phyloP scores from a whole-genome alignment of 2,797 vertebrate genomes.

The Prionace glauca region DNA sequence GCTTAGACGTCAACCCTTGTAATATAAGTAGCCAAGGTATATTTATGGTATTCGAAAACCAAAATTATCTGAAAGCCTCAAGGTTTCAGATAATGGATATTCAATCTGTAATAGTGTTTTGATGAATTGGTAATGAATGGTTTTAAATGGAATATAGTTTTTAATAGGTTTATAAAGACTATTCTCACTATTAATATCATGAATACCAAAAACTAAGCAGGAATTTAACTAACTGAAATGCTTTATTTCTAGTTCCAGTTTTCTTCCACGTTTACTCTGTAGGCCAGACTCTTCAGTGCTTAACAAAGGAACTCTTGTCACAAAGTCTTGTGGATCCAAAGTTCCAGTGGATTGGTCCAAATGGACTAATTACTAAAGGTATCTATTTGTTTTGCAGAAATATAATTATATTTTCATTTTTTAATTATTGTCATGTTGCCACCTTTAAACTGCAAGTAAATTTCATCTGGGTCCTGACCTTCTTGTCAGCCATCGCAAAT shows the following conservation, averaged over 20 bases:
- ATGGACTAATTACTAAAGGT: slow-evolving; percentile 32
- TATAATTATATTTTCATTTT: background rate
- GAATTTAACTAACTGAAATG: slow-evolving; percentile 3
- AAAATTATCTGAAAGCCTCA: no score
- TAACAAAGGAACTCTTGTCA: background rate
- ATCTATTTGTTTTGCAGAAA: background rate
- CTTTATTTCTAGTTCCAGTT: slow-evolving; percentile 34
- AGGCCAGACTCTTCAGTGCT: slow-evolving; percentile 24
- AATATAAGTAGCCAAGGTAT: no score
- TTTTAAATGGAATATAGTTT: no score
- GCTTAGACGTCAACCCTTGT: no score
- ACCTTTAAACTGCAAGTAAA: background rate
- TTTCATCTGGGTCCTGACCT: background rate
- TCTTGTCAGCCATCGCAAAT: background rate
- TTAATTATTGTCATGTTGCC: background rate
- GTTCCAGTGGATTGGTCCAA: slow-evolving; percentile 31
- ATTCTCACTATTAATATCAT: no score
- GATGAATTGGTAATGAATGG: no score
- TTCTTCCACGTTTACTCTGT: slow-evolving; percentile 36
- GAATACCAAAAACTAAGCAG: background rate
- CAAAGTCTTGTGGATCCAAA: slow-evolving; percentile 35
- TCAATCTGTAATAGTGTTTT: background rate
- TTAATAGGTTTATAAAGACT: background rate
- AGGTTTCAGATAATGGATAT: no score
- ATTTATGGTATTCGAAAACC: no score